Conservation (phyloP, 1,140 invertebrate genomes). For the Helicoverpa zea region DNA sequence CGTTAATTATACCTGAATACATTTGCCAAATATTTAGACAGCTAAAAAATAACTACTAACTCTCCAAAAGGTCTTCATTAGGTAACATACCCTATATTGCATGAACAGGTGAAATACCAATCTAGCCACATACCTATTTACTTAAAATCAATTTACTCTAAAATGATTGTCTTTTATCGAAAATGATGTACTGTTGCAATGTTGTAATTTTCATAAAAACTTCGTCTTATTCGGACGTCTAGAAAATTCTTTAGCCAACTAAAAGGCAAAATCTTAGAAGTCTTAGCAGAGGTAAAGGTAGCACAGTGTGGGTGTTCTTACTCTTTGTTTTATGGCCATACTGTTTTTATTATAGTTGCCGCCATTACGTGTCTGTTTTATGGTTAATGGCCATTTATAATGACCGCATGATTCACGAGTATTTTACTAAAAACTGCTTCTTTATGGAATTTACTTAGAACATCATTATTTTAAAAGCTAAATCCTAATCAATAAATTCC, state of each 20-base stretch:
- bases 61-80: too few relatives aligned
- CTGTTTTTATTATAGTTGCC: slow-evolving; percentile 44
- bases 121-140: too few relatives aligned
- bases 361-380: slow-evolving; percentile 44
- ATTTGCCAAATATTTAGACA: too few relatives aligned
- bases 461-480: background rate
- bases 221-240: too few relatives aligned
- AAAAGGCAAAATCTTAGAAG: slow-evolving; percentile 27
- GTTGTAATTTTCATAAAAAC: too few relatives aligned
- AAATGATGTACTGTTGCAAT: too few relatives aligned
- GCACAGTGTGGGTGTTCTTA: slow-evolving; percentile 39
- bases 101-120: too few relatives aligned
- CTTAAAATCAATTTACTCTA: too few relatives aligned
- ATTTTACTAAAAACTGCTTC: slow-evolving; percentile 37
- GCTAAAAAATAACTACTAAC: too few relatives aligned
- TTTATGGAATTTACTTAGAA: slow-evolving; percentile 2
- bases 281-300: slow-evolving; percentile 9
- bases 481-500: background rate
- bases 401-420: slow-evolving; percentile 28
- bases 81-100: too few relatives aligned
- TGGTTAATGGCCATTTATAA: slow-evolving; percentile 37
- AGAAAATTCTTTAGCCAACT: background rate
- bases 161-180: too few relatives aligned
- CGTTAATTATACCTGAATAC: too few relatives aligned
- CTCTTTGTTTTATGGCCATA: slow-evolving; percentile 43